A percentile compares a stretch with the other conserved stretches of the same genome.
Conservation (phyloP, 2,888 invertebrate species). For the Leuctra nigra region DNA sequence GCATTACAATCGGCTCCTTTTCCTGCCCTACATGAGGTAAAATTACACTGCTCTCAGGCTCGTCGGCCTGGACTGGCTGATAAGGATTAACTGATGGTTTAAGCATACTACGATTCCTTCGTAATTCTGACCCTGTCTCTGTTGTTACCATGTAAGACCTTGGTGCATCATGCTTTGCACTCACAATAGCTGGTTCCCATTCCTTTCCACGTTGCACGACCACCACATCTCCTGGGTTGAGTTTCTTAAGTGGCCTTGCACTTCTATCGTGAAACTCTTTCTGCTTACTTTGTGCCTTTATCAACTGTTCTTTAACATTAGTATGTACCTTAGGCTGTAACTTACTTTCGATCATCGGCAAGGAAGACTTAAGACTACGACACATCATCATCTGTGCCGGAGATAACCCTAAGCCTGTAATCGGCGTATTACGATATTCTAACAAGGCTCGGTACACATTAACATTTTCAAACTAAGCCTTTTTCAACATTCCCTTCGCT, state of each 20-base stretch:
- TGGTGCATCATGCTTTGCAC: background rate
- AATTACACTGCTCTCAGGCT: too few relatives aligned
- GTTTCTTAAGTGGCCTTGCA: background rate
- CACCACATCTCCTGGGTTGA: background rate
- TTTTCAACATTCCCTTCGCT: background rate
- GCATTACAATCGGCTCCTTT: too few relatives aligned
- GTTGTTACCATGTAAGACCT: slow-evolving; percentile 6
- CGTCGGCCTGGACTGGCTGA: too few relatives aligned
- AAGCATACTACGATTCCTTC: background rate
- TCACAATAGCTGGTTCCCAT: slow-evolving; percentile 4
- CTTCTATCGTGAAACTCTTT: background rate
- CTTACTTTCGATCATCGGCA: background rate
- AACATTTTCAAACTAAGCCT: background rate
- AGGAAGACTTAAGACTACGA: background rate
- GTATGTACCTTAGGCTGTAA: background rate
- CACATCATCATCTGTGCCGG: background rate
- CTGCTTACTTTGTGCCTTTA: background rate
- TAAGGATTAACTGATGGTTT: background rate
- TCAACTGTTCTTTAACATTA: background rate
- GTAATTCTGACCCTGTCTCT: background rate
- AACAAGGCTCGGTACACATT: background rate
- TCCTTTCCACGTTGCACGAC: background rate
- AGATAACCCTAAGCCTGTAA: background rate
- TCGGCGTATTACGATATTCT: background rate
- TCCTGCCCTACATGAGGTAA: too few relatives aligned